Conservation (phyloP, 2,888 invertebrate genomes). For the Limnephilus rhombicus region DNA sequence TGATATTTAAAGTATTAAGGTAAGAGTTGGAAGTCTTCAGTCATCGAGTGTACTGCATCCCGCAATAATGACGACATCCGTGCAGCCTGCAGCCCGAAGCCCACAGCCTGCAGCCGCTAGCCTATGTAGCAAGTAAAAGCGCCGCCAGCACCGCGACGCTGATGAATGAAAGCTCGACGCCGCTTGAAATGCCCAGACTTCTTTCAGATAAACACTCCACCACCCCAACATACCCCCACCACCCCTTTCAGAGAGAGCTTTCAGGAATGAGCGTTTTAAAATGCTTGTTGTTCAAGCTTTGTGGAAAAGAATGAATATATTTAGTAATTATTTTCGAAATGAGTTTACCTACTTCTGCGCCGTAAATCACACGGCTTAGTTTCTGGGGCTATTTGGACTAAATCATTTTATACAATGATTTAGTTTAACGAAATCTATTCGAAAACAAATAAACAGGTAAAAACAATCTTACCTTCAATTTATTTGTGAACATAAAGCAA, state of each 20-base stretch:
- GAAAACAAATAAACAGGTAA: no score
- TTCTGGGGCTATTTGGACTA: background rate
- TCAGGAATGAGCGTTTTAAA: conserved; percentile 42
- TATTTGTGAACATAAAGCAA: no score
- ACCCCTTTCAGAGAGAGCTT: conserved; percentile 19
- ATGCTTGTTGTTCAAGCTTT: conserved; percentile 44
- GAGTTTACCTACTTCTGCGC: background rate
- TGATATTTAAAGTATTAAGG: background rate
- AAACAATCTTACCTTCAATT: background rate
- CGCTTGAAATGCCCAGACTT: conserved; percentile 48
- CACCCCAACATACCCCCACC: background rate
- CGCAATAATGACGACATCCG: conserved; percentile 30
- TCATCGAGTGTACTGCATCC: background rate
- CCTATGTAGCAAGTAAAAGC: conserved; percentile 9
- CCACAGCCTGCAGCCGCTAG: background rate
- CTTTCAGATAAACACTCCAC: conserved; percentile 49
- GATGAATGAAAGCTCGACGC: conserved; percentile 50
- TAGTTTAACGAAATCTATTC: background rate
- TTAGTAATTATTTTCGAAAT: conserved; percentile 19
- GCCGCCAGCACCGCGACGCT: conserved; percentile 46
- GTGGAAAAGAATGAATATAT: conserved; percentile 20
- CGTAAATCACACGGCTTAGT: background rate
- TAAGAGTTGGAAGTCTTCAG: conserved; percentile 14
- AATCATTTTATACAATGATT: background rate
- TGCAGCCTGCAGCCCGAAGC: background rate